Base-by-base conservation (phyloP, 2,888 invertebrate genomes). In the Nymphalis polychloros region DNA sequence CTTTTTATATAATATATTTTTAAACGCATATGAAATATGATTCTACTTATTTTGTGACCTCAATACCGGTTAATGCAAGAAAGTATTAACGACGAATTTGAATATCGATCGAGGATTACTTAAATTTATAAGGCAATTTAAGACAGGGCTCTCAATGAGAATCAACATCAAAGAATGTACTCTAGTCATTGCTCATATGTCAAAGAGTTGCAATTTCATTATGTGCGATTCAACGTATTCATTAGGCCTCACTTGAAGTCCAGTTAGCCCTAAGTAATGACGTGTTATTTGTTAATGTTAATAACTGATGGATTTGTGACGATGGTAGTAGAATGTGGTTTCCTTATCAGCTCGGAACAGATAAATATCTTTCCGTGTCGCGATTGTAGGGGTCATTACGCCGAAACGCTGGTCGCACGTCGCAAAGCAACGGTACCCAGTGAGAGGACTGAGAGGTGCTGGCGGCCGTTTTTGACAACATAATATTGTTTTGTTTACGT, bases 351-450 rank as follows among this genome's bases (percentile, higher is more conserved):
- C 73, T 71, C 71, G 69, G 69, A 72, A 70, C 68, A 71, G 76
- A 78, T 77, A 73, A 81, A 80, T 78, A 84, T 82, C 81, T 82
- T 78, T 79, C 81, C 78, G 80, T 78, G 81, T 78, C 69, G 72
- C 71, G 77, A 77, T 77, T 71, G 79, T 72, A 71, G 76, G 76
- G 83, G 83, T 84, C 82, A 83, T 82, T 84, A 83, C 83, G 84
- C 83, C 81, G 79, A 80, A 80, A 74, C 72, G 71, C 63, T 69
- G 71, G 68, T 67, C 72, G 68, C 72, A 70, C 70, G 72, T 65
- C 72, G 73, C 76, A 76, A 76, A 73, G 66, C 85, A 87, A 87
- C 87, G 86, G 86, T 85, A 86, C 73, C 75, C 74, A 73, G 65
- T 62, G 77, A 78, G 78, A 76, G 75, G 75, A 73, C 64, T 63